These are phyloP conservation scores for Callionymus lyra DNA, from an alignment of 2,113 vertebrate species.

Conservation along the genomic window DNA sequence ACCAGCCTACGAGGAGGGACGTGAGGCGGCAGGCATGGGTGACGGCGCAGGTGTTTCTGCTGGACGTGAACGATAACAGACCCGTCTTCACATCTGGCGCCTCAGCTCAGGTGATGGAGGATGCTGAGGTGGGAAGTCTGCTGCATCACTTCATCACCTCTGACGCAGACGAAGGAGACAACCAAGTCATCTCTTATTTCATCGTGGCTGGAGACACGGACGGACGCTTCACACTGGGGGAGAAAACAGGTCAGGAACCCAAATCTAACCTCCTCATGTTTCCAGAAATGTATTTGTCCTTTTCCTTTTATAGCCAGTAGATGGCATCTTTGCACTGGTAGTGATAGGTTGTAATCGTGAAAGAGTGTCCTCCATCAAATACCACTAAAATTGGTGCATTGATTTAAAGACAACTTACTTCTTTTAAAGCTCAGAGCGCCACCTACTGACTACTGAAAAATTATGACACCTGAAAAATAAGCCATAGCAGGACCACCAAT, in stretches of 20 bases:
- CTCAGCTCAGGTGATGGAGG: constrained; percentile 63
- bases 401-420: too few relatives aligned
- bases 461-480: too few relatives aligned
- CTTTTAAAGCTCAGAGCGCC: too few relatives aligned
- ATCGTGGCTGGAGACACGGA: constrained; percentile 75
- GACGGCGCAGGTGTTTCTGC: constrained; percentile 71
- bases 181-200: constrained; percentile 68
- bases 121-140: constrained; percentile 67
- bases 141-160: constrained; percentile 72
- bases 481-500: too few relatives aligned
- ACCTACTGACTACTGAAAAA: too few relatives aligned
- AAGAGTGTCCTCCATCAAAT: too few relatives aligned
- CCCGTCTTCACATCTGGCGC: constrained; percentile 70
- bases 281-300: too few relatives aligned
- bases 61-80: constrained; percentile 84
- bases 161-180: constrained; percentile 78
- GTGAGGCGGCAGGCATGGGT: constrained; percentile 60
- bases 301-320: too few relatives aligned
- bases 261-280: too few relatives aligned
- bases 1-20: constrained; percentile 64
- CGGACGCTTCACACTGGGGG: constrained; percentile 68
- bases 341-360: too few relatives aligned
- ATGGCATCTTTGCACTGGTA: too few relatives aligned
- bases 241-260: constrained; percentile 70
- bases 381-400: too few relatives aligned